phyloP scores from a whole-genome alignment of 2,888 invertebrate species.

The Rhaphigaster nebulosa region DNA sequence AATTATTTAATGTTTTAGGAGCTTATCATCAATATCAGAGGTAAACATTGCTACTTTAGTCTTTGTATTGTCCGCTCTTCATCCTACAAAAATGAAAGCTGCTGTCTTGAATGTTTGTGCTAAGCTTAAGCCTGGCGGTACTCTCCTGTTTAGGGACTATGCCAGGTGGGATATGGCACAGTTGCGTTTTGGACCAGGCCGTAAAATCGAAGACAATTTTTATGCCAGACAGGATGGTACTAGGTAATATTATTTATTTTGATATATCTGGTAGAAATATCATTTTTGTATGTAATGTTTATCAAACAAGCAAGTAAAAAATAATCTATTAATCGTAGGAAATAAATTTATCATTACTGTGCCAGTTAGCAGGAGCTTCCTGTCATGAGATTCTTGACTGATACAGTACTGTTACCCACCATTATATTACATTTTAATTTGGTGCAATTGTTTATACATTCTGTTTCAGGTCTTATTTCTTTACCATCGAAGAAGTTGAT shows the following conservation, averaged over 20 bases:
- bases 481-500: constrained; percentile 79
- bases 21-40: constrained; percentile 65
- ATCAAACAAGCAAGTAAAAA: too few species aligned
- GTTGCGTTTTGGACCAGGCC: constrained; percentile 91
- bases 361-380: too few species aligned
- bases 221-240: constrained; percentile 98
- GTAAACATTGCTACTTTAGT: constrained; percentile 90
- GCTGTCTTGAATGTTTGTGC: constrained; percentile 77
- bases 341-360: too few species aligned
- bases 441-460: constrained; percentile 49
- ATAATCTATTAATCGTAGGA: too few species aligned
- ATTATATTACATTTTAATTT: too few species aligned
- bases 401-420: too few species aligned
- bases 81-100: constrained; percentile 83
- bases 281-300: background rate
- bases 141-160: constrained; percentile 92
- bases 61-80: constrained; percentile 95
- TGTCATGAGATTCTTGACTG: too few species aligned
- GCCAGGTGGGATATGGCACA: constrained; percentile 97
- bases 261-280: background rate
- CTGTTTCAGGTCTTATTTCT: constrained; percentile 80
- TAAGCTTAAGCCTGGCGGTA: constrained; percentile 81
- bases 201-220: constrained; percentile 92
- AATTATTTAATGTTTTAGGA: background rate
- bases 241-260: constrained; percentile 71